phyloP scores from a whole-genome alignment of 1,140 invertebrate genomes.

The Schlechtendalia chinensis region DNA sequence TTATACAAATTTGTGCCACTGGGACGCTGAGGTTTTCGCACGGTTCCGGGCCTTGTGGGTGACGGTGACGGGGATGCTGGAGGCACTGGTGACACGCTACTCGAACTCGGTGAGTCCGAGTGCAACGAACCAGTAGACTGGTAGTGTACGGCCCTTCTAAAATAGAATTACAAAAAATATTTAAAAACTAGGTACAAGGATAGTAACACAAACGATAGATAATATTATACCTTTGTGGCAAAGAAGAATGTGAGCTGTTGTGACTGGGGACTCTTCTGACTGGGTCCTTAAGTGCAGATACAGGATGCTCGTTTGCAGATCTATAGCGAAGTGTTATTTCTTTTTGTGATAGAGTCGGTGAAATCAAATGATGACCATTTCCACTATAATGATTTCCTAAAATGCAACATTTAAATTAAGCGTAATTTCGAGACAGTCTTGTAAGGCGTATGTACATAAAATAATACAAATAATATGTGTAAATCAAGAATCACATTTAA shows the following conservation, averaged over 20 bases:
- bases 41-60: conserved; percentile 63
- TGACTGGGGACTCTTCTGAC: conserved; percentile 55
- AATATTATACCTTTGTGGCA: conserved; percentile 54
- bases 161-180: conserved; percentile 46
- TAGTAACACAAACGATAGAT: neutral
- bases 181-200: neutral
- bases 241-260: conserved; percentile 52
- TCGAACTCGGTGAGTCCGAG: conserved; percentile 80
- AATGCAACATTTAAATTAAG: neutral
- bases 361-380: conserved; percentile 40
- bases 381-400: conserved; percentile 28
- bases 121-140: conserved; percentile 82
- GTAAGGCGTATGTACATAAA: too few species aligned
- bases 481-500: too few species aligned
- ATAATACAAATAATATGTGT: too few species aligned
- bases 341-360: conserved; percentile 38
- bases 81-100: conserved; percentile 71
- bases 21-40: conserved; percentile 51
- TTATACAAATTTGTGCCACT: conserved; percentile 54
- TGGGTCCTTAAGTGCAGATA: conserved; percentile 51
- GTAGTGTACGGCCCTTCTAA: conserved; percentile 73
- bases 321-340: conserved; percentile 52
- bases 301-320: conserved; percentile 50
- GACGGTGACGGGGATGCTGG: conserved; percentile 76
- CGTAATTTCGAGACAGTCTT: too few species aligned